Base-by-base conservation (phyloP, 2,797 vertebrate genomes). In the Miichthys miiuy region DNA sequence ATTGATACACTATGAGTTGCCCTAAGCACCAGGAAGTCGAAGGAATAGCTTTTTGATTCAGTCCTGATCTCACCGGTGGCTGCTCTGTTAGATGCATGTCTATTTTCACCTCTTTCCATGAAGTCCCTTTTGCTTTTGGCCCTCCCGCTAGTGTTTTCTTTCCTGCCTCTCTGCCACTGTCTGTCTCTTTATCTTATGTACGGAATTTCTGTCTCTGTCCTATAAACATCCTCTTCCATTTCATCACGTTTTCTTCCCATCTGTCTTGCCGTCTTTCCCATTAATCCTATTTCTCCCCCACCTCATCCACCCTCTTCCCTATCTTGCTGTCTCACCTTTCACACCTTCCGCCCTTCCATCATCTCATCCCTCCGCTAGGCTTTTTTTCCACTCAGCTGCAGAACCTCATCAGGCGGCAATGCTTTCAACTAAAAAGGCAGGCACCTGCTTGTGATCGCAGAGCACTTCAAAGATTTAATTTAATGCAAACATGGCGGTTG, bases 361-460 rank as follows among this genome's bases (percentile, higher is more conserved):
- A 0, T 47, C 30, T 60, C 62, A 47, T 77, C 75, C 58, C 51
- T 25, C 44, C 3, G 20, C 47, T 20, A 34, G 20, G 80, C 67
- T 42, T 82, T 52, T 52, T 81, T 82, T 73, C 72, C 73, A 70
- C 75, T 79, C 73, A 1, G 14, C 75, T 75, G 77, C 69, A 55
- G 72, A 84, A 88, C 86, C 86, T 91, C 84, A 87, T 93, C 86
- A 69, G 71, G 57, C 30, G 27, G 54, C 66, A 16, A 42, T 8
- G 21, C 75, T 82, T 90, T 85, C 60, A 74, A 70, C 60, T 62
- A 64, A 61, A 86, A 89, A 82, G 69, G 10, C 78, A 69, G 47
- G 17, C 67, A 78, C 71, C 63, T 81, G 87, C 81, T 87, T 79
- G 68, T 82, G 64, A 83, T 75, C 41, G 17, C 3, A 3, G 48